Evolutionary conservation across 1,140 invertebrate genomes (phyloP).

Genomic region (Drosophila teissieri): DNA sequence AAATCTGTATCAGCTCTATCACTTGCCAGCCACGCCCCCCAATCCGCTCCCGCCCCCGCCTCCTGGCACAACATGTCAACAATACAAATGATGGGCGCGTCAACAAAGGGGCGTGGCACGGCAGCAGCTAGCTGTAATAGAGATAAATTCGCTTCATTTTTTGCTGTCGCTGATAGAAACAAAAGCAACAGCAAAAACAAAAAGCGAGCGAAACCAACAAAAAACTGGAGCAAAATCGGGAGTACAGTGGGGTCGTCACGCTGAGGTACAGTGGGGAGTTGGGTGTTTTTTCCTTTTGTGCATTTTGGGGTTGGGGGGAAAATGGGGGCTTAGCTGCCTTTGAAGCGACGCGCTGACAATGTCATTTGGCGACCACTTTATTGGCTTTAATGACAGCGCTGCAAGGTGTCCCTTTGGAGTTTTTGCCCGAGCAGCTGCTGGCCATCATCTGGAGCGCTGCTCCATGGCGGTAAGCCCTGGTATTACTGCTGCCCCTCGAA

Average conservation of each 20-base stretch:
- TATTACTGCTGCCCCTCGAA: conserved; percentile 30
- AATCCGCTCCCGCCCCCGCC: conserved; percentile 5
- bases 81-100: conserved; percentile 80
- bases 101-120: conserved; percentile 60
- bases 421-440: conserved; percentile 54
- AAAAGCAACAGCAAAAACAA: conserved; percentile 21
- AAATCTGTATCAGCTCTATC: conserved; percentile 70
- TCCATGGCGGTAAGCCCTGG: conserved; percentile 42
- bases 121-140: conserved; percentile 78
- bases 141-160: conserved; percentile 82
- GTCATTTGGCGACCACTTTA: conserved; percentile 75
- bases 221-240: conserved; percentile 17
- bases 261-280: conserved; percentile 6
- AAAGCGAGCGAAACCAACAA: conserved; percentile 3
- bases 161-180: conserved; percentile 69
- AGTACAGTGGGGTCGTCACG: neutral
- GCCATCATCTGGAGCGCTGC: conserved; percentile 26
- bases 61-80: conserved; percentile 63
- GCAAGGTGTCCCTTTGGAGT: conserved; percentile 63
- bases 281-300: neutral
- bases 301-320: neutral
- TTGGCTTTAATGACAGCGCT: conserved; percentile 63
- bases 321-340: conserved; percentile 7
- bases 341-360: conserved; percentile 60
- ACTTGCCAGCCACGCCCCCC: conserved; percentile 45